Evolutionary conservation across 2,797 vertebrate genomes (phyloP), one percentile per base, ranked within the genome.

Genomic region (Pipistrellus nathusii): DNA sequence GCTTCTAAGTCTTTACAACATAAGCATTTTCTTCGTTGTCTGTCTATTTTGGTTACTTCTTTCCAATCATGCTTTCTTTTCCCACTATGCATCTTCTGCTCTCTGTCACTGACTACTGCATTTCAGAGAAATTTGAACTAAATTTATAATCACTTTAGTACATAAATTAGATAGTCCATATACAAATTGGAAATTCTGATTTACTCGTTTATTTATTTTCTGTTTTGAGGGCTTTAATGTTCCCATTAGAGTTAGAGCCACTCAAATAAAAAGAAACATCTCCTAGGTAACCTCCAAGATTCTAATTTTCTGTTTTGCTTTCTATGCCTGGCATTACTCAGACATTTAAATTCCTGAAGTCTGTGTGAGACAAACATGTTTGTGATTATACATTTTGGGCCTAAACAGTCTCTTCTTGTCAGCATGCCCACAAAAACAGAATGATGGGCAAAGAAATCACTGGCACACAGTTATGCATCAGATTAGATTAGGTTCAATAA

Each of bases 71-170:
- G 30, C 35, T 85, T 87, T 71, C 76, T 57, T 94, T 72, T 66
- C 10, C 8, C 17, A 35, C 62, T 89, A 27, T 3, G 87, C 21
- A 85, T 89, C 14, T 80, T 73, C 6, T 15, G 20, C 15, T 80
- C 9, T 82, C 38, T 94, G 17, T 80, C 83, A 94, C 35, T 68
- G 3, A 84, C 32, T 69, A 64, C 21, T 81, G 27, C 9, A 53
- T 91, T 84, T 57, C 27, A 91, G 6, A 85, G 48, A 30, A 62
- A 80, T 66, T 88, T 35, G 87, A 88, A 68, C 12, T 88, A 81
- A 92, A 92, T 91, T 68, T 80, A 81, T 86, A 92, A 91, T 81
- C 25, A 55, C 17, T 66, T 93, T 46, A 88, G 62, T 89, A 84
- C 12, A 77, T 89, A 81, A 95, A 86, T 82, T 85, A 90, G 10